These are phyloP conservation scores for Ciona savignyi DNA, from an alignment of 23 tunicate species.

Conservation along the genomic window DNA sequence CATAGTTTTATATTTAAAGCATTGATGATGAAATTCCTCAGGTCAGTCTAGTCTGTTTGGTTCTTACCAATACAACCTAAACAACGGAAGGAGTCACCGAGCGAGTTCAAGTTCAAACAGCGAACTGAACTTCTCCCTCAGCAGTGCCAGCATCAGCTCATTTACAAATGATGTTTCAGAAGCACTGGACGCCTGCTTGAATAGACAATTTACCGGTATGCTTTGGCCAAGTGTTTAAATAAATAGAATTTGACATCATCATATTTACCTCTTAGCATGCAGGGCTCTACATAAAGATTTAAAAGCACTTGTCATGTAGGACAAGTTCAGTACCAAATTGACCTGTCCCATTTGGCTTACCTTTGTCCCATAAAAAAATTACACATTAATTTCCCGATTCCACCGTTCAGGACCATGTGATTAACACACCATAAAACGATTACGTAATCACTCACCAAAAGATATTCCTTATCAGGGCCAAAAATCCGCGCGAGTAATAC, in stretches of 20 bases:
- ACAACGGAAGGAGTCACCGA: background rate
- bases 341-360: no score
- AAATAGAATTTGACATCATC: background rate
- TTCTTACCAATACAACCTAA: background rate
- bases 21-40: background rate
- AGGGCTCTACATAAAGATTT: no score
- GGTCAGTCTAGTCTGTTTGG: background rate
- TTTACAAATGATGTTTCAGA: background rate
- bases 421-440: no score
- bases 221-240: background rate
- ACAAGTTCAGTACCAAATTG: no score
- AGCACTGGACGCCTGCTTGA: background rate
- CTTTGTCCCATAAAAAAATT: no score
- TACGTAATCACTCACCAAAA: no score
- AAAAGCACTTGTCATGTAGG: no score
- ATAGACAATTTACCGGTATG: background rate
- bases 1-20: no score
- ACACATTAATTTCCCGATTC: background rate
- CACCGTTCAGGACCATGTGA: background rate
- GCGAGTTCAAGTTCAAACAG: background rate
- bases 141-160: background rate
- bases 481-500: no score
- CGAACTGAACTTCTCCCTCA: background rate
- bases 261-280: no score
- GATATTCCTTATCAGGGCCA: no score